Evolutionary conservation across 2,888 invertebrate genomes (phyloP).

Genomic region (Agriopis leucophaearia): DNA sequence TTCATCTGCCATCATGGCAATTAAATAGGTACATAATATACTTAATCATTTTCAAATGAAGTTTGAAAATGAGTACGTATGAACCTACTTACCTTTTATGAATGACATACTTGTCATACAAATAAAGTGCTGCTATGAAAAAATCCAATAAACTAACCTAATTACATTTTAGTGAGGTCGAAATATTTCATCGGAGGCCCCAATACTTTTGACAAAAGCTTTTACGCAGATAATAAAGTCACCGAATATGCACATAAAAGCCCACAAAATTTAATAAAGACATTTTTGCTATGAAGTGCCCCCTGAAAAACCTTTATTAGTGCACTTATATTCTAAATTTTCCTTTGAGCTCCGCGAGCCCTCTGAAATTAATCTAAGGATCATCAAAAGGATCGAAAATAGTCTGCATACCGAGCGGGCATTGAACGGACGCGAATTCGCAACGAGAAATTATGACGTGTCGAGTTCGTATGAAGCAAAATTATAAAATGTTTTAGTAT

Average conservation of each 20-base stretch:
- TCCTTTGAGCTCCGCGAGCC: slow-evolving; percentile 77
- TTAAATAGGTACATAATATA: too few species aligned
- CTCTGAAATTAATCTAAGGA: slow-evolving; percentile 82
- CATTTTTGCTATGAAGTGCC: slow-evolving; percentile 76
- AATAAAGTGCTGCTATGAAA: slow-evolving; percentile 15
- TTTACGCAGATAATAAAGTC: slow-evolving; percentile 72
- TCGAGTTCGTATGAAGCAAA: slow-evolving; percentile 58
- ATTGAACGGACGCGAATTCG: slow-evolving; percentile 64
- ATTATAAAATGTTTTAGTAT: slow-evolving; percentile 25
- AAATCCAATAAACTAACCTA: slow-evolving; percentile 32
- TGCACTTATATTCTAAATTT: slow-evolving; percentile 84
- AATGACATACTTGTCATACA: slow-evolving; percentile 4
- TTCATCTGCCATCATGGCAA: too few species aligned
- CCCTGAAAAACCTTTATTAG: slow-evolving; percentile 81
- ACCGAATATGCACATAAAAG: slow-evolving; percentile 75
- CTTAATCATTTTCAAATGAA: too few species aligned
- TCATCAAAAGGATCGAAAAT: slow-evolving; percentile 82
- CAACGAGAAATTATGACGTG: slow-evolving; percentile 70
- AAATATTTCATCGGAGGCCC: slow-evolving; percentile 55
- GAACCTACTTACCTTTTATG: background rate
- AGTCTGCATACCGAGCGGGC: slow-evolving; percentile 73
- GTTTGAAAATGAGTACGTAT: background rate
- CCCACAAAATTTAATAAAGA: slow-evolving; percentile 82
- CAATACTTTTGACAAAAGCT: slow-evolving; percentile 68
- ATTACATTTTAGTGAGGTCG: slow-evolving; percentile 49